Percentiles rank a stretch among this genome's conserved stretches.
These are phyloP conservation scores for Seriola quinqueradiata DNA, from an alignment of 2,113 vertebrate species.

Conservation along the genomic window DNA sequence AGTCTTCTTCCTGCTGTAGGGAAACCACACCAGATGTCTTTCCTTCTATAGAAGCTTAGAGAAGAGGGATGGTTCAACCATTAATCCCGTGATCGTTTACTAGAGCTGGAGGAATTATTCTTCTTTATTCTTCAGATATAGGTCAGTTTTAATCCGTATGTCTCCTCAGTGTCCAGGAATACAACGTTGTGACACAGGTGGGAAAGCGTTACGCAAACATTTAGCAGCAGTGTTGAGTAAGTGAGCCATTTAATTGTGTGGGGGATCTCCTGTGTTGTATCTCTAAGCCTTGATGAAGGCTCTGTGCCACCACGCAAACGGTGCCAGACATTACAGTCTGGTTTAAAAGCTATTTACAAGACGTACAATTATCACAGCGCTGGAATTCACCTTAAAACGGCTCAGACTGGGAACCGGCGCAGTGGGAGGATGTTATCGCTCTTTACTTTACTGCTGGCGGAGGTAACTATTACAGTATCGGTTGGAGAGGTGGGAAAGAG, in stretches of 20 bases:
- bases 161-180: not conserved
- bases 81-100: constrained; percentile 47
- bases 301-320: not conserved
- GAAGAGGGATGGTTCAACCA: constrained; percentile 1
- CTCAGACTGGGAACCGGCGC: constrained; percentile 2
- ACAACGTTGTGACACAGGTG: not conserved
- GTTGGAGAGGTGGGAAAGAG: not conserved
- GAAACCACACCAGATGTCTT: constrained; percentile 51
- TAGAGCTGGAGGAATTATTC: constrained; percentile 28
- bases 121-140: constrained; percentile 27
- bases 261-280: not conserved
- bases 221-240: not conserved
- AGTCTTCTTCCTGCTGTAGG: not conserved
- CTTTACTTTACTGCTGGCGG: not conserved
- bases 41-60: constrained; percentile 30
- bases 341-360: not conserved
- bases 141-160: not conserved
- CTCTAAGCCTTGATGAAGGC: not conserved
- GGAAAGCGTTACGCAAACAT: constrained; percentile 6
- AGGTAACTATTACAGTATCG: constrained; percentile 37
- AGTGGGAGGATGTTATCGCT: constrained; percentile 33
- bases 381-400: constrained; percentile 38
- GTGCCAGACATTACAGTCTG: no score
- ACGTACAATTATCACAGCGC: constrained; percentile 38
- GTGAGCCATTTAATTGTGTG: constrained; percentile 7